These are phyloP conservation scores for Caenorhabditis doughertyi DNA, from an alignment of 2,888 invertebrate genomes.

Conservation along the genomic window DNA sequence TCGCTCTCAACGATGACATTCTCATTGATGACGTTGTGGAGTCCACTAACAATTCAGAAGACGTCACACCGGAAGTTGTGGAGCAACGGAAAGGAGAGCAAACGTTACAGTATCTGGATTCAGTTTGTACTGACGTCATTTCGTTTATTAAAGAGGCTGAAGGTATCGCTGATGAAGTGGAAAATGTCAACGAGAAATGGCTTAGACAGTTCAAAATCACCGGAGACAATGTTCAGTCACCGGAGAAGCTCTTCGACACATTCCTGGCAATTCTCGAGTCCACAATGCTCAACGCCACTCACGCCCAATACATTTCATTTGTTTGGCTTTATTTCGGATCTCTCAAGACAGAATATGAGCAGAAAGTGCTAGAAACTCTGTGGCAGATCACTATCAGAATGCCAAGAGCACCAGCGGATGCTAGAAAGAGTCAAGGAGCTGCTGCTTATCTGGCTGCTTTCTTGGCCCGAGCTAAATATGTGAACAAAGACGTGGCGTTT, in stretches of 20 bases:
- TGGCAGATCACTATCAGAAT: conserved; percentile 76
- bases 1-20: conserved; percentile 54
- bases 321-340: conserved; percentile 79
- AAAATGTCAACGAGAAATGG: conserved; percentile 33
- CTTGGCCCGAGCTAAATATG: conserved; percentile 75
- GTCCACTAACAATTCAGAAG: conserved; percentile 18
- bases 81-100: conserved; percentile 50
- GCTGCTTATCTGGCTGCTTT: conserved; percentile 78
- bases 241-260: conserved; percentile 59
- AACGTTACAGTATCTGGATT: conserved; percentile 38
- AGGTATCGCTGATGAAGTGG: background rate
- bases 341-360: conserved; percentile 65
- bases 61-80: conserved; percentile 4
- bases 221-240: conserved; percentile 2
- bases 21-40: conserved; percentile 52
- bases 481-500: conserved; percentile 65
- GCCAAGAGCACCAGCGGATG: conserved; percentile 72
- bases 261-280: conserved; percentile 71
- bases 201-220: conserved; percentile 23
- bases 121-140: conserved; percentile 47
- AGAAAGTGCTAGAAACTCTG: conserved; percentile 69
- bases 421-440: conserved; percentile 78
- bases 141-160: conserved; percentile 26
- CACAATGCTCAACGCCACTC: conserved; percentile 72
- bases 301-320: conserved; percentile 75